These are phyloP conservation scores for Astyanax mexicanus DNA, from an alignment of 2,797 vertebrate genomes.

Conservation along the genomic window DNA sequence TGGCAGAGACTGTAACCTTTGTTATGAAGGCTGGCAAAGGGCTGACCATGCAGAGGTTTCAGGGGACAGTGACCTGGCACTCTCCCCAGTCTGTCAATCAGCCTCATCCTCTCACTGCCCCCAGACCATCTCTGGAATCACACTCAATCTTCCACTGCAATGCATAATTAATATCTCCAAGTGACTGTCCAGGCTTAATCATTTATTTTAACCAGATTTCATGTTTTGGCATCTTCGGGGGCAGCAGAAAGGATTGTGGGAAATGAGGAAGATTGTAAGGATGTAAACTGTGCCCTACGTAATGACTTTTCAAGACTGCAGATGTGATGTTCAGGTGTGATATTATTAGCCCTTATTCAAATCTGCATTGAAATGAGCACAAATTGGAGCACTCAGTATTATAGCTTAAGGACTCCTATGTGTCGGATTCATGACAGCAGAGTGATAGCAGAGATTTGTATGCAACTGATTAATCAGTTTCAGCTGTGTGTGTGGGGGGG, in stretches of 20 bases:
- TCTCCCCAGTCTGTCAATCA: conserved; percentile 55
- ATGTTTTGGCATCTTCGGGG: conserved; percentile 32
- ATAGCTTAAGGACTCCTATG: too few relatives aligned
- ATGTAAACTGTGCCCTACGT: not conserved
- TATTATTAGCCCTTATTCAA: not conserved
- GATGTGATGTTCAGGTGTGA: not conserved
- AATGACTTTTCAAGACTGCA: not conserved
- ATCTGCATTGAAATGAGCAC: not conserved
- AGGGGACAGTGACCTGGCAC: conserved; percentile 56
- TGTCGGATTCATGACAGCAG: too few relatives aligned
- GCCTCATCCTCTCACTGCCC: conserved; percentile 48
- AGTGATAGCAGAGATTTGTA: not conserved
- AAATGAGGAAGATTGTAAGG: not conserved
- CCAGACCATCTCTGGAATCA: conserved; percentile 52
- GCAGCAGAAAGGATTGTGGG: not conserved
- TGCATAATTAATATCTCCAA: conserved; percentile 60
- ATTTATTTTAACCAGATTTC: conserved; percentile 56
- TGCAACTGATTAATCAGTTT: not conserved
- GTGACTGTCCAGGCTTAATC: conserved; percentile 53
- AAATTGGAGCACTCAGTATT: not conserved
- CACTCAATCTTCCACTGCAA: conserved; percentile 55
- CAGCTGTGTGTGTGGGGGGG: not conserved
- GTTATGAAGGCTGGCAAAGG: conserved; percentile 55
- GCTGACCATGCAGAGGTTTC: conserved; percentile 54
- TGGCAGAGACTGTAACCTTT: conserved; percentile 58